These are phyloP conservation scores for Agrypnia vestita DNA, from an alignment of 1,140 invertebrate genomes.

Conservation along the genomic window DNA sequence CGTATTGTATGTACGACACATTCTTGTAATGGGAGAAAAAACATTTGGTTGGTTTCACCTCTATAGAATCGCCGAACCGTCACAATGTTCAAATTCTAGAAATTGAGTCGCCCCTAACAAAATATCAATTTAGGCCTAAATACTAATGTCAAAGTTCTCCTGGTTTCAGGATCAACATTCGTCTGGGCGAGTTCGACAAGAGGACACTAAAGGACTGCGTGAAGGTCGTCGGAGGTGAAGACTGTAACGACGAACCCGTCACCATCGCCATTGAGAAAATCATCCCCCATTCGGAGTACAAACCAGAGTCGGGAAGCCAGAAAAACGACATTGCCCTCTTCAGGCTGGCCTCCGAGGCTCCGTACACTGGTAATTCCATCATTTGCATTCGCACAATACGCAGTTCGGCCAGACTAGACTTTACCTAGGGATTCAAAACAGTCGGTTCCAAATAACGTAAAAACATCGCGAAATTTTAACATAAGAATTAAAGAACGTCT, in stretches of 20 bases:
- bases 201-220: constrained; percentile 65
- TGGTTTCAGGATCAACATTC: constrained; percentile 65
- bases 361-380: constrained; percentile 39
- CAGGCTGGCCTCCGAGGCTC: constrained; percentile 46
- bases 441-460: too few relatives aligned
- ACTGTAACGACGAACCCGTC: constrained; percentile 64
- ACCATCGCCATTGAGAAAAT: constrained; percentile 64
- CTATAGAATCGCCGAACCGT: neutral
- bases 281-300: constrained; percentile 64
- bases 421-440: too few relatives aligned
- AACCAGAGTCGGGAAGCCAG: constrained; percentile 54
- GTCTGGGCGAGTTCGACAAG: constrained; percentile 73
- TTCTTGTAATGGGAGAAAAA: neutral
- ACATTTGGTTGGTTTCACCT: neutral
- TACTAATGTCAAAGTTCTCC: too few relatives aligned
- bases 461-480: too few relatives aligned
- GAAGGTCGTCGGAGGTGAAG: constrained; percentile 63
- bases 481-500: too few relatives aligned
- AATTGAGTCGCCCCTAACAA: too few relatives aligned
- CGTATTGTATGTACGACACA: too few relatives aligned
- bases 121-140: too few relatives aligned
- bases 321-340: constrained; percentile 67
- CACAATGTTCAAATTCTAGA: too few relatives aligned
- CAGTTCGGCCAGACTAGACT: too few relatives aligned
- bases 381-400: too few relatives aligned